Evolutionary conservation across 1,140 invertebrate species (phyloP), one percentile per base, ranked within the genome.

Genomic region (Protaetia brevitarsis): DNA sequence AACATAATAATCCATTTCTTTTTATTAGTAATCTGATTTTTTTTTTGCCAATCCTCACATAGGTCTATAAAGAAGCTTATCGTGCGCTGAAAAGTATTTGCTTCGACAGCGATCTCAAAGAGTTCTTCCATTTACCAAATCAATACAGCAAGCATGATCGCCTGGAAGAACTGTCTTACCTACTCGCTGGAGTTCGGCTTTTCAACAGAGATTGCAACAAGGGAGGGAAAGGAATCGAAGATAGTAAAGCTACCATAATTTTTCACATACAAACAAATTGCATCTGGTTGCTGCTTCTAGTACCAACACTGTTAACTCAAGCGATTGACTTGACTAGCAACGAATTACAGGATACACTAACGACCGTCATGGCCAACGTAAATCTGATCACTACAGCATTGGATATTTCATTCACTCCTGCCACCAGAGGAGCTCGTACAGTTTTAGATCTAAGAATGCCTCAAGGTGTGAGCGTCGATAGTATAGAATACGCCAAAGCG

Each of bases 71-170:
- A 76, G 86, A 89, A 77, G 84, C 83, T 3, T 79, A 84, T 65
- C 82, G 85, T 31, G 88, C 89, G 0, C 74, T 92, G 11, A 87
- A 89, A 72, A 92, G 89, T 75, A 84, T 92, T 5, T 89, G 91
- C 72, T 84, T 86, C 3, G 80, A 85, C 58, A 84, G 85, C 1
- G 91, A 92, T 71, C 73, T 92, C 10, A 82, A 82, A 41, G 79
- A 84, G 3, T 92, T 90, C 68, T 80, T 88, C 30, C 5, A 10
- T 1, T 76, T 27, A 3, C n/a, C 63, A 80, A 11, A 72, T 88
- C 34, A 80, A 83, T 1, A 81, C 81, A 66, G 68, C 72, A 36
- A 83, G 84, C 57, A 85, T 83, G 72, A 75, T 81, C 82, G 86
- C 31, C 66, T 89, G 6, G 76, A 79, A 30, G 83, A 88, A 67